Evolutionary conservation across 2,797 vertebrate genomes (phyloP), one percentile per base, ranked within the genome.

Genomic region (Gila robusta): DNA sequence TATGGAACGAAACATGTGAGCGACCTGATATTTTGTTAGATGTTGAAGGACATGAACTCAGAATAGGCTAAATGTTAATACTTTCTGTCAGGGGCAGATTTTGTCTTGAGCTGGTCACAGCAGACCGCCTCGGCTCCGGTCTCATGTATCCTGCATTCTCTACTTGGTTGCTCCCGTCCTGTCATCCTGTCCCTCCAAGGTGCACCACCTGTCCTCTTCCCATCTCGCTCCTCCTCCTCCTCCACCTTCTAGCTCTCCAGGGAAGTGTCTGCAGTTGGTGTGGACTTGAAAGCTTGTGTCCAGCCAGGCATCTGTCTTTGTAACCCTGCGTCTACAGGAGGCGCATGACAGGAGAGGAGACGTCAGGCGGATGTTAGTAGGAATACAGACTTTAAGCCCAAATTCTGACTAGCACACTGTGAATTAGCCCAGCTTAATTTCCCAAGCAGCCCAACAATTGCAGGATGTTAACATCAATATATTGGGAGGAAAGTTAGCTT

Each of bases 141-240:
- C 64, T 64, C 41, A 54, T 66, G 54, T 14, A n/a, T 83, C 73
- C 49, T 85, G 26, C 19, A 28, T 77, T 79, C 73, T 89, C 54
- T 71, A 80, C 89, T 88, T 67, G 32, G 49, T 76, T 79, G 82
- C 76, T 56, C 49, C 12, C 59, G 9, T 82, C 85, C 81, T 71
- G 74, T 19, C 84, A 26, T 69, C 56, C 83, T 66, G 79, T 89
- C 88, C 85, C 87, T 85, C 82, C 76, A 84, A 89, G 85, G 83
- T 47, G 81, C 37, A 72, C 90, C 89, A 89, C 84, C 86, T 91
- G 89, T 88, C 88, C 66, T 74, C 66, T 73, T 49, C 79, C 2
- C 64, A n/a, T 82, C 81, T 79, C 73, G 8, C 73, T 49, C 28
- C n/a, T 69, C 70, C 66, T 44, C 41, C 10, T 88, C 23, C 67